Conservation (phyloP, 2,113 vertebrate species). For the Labeo catla region DNA sequence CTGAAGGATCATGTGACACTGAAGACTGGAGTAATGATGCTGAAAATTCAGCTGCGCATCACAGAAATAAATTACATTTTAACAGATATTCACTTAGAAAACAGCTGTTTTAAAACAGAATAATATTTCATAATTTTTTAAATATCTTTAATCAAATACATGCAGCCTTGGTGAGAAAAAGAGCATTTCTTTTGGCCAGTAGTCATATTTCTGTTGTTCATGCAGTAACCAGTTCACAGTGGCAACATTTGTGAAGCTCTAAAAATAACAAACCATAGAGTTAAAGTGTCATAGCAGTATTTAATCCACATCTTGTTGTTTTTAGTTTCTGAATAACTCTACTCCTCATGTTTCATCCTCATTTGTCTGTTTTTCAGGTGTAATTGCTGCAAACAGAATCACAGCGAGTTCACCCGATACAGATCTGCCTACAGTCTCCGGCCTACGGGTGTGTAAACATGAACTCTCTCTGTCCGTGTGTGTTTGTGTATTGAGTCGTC, state of each 20-base stretch:
- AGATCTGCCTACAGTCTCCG: slow-evolving; percentile 86
- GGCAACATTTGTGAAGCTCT: neutral
- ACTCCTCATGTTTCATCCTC: neutral
- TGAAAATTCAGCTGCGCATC: neutral
- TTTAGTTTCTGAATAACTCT: neutral
- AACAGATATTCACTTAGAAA: neutral
- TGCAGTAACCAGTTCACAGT: neutral
- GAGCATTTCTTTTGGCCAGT: neutral
- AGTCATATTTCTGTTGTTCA: neutral
- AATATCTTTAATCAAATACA: neutral
- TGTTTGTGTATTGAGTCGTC: too few relatives aligned
- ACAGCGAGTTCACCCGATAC: slow-evolving; percentile 93
- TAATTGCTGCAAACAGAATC: slow-evolving; percentile 90
- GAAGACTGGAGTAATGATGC: neutral
- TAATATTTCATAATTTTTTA: neutral
- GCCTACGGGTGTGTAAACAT: slow-evolving; percentile 78
- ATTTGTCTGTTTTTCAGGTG: slow-evolving; percentile 72
- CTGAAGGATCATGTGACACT: neutral
- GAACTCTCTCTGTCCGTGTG: neutral
- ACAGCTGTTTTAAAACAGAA: too few relatives aligned
- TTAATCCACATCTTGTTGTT: neutral
- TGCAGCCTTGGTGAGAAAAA: neutral
- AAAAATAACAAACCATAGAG: neutral
- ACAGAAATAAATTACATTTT: neutral
- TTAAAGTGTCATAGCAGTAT: neutral